These are phyloP conservation scores for Malurus alboscapulatus DNA, from an alignment of 2,113 vertebrate species.

Conservation along the genomic window DNA sequence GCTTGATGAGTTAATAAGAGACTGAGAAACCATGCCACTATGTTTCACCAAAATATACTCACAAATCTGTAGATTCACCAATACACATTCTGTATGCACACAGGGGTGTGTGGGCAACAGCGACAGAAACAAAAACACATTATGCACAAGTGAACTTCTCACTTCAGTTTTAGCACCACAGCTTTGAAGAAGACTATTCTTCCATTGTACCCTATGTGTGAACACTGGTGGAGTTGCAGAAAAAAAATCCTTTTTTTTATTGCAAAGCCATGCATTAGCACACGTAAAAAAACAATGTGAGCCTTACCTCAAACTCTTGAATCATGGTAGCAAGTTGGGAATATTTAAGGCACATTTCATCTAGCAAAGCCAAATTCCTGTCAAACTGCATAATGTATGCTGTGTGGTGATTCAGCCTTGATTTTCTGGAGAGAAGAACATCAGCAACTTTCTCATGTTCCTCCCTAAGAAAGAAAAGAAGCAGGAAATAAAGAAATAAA, in stretches of 20 bases:
- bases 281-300: background rate
- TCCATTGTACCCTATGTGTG: background rate
- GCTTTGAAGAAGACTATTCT: background rate
- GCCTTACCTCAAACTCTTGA: constrained; percentile 87
- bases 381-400: constrained; percentile 89
- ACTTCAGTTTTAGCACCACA: background rate
- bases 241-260: background rate
- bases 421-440: constrained; percentile 83
- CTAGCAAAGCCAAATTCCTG: constrained; percentile 82
- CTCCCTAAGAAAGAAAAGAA: constrained; percentile 78
- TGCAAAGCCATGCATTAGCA: background rate
- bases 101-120: background rate
- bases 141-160: background rate
- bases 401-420: constrained; percentile 83
- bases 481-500: background rate
- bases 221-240: background rate
- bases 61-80: background rate
- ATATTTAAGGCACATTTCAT: constrained; percentile 79
- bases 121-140: background rate
- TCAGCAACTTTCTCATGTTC: constrained; percentile 87
- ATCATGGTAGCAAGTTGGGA: constrained; percentile 79
- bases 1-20: background rate
- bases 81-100: background rate
- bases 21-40: background rate
- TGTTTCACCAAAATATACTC: background rate